Evolutionary conservation across 2,113 vertebrate genomes (phyloP), one percentile per base, ranked within the genome.

Genomic region (Sapayoa aenigma): DNA sequence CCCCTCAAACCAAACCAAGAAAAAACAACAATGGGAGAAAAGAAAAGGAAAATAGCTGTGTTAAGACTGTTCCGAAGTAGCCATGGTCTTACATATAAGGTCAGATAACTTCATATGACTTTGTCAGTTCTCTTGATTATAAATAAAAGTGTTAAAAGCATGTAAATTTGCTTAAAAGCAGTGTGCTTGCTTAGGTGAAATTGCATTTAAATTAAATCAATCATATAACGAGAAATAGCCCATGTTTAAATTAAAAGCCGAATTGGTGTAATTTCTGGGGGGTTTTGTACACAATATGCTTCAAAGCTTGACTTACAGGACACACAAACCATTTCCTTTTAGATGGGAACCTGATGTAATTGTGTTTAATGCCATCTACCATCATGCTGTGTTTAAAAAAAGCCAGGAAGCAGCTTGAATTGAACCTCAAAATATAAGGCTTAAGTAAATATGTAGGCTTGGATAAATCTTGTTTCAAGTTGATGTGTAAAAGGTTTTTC

Each of bases 361-460:
- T 86, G 35, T 83, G 65, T 95, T 93, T 80, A 8, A 41, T 83
- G 69, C 90, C 50, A 55, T 71, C 60, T 49, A 81, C 79, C 56
- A 65, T 88, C 90, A 3, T 87, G 60, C 90, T 96, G 76, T 90
- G 83, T 74, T 94, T 86, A 47, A 93, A 96, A 96, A 94, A 88
- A 71, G 63, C n/a, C 91, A 96, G 96, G 95, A 96, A 97, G 89
- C 84, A 93, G 95, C 94, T 96, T 95, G 96, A 89, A 93, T 72
- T 96, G 83, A 67, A 46, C 96, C 87, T 96, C 80, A 93, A 94
- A 97, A 93, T 87, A 69, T n/a, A 85, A 91, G 76, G 50, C 62
- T 79, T 94, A 89, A 92, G 22, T 81, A 92, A 97, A 93, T 96
- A 76, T 27, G 56, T 84, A 67, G 87, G 66, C 80, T 75, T 77